Base-by-base conservation (phyloP, 2,797 vertebrate species). In the Argya squamiceps region DNA sequence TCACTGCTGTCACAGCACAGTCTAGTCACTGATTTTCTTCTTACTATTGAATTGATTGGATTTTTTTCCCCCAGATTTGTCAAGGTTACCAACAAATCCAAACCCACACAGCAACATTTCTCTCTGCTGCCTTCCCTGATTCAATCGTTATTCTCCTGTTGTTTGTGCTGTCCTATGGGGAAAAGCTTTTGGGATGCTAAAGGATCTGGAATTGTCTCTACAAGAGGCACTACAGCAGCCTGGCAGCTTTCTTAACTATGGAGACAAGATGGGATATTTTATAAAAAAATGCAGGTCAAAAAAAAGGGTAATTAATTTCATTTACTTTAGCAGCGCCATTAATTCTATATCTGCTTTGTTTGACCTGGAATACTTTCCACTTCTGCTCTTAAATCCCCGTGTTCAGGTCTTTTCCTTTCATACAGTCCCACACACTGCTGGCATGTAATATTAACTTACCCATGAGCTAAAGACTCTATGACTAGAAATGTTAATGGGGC, bases 331-430 rank as follows among this genome's bases (percentile, higher is more conserved):
- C 71, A 94, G 50, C 5, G 0, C 89, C 82, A 88, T 94, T 96
- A 92, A 88, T 88, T 93, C 95, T 91, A 2, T 80, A 59, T 78
- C 82, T 75, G 78, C 77, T n/a, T 58, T 39, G 56, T 77, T 92
- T 95, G 87, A 94, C 96, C 93, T 95, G 82, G 73, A 96, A 92
- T 58, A 75, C 32, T 92, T 93, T 85, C 92, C 59, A 64, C 55
- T 94, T 80, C 47, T 82, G 84, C 77, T 91, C 81, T 80, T 50
- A 88, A 94, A 91, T 80, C 43, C 73, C 89, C 2, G 2, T 83
- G 58, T 93, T 89, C 7, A 16, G 89, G 56, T 20, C 78, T 47
- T 32, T 84, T 76, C 91, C 75, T 93, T 84, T 93, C 79, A 36
- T 62, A 67, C 0, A 0, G 91, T 92, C 88, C 91, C 87, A 71